Conservation (phyloP, 2,113 vertebrate species). For the Callionymus lyra region DNA sequence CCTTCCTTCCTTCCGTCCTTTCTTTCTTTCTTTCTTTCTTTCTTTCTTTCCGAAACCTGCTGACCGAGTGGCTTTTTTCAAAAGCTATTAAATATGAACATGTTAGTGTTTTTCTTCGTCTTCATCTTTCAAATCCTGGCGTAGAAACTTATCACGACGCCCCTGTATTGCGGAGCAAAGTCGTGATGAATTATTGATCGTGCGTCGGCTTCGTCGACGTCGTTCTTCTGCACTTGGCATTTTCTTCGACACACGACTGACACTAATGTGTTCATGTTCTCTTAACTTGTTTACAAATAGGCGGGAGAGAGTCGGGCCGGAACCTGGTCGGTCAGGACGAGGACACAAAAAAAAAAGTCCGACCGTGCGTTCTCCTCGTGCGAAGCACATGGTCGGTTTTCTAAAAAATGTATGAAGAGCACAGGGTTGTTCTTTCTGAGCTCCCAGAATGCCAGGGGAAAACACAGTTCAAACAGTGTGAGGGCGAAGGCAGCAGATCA, state of each 20-base stretch:
- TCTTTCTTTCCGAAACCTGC: constrained; percentile 45
- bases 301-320: constrained; percentile 53
- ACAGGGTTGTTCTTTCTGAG: constrained; percentile 62
- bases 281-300: constrained; percentile 78
- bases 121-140: constrained; percentile 34
- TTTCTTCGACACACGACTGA: constrained; percentile 71
- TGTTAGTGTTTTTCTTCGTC: constrained; percentile 17
- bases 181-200: constrained; percentile 75
- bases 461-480: constrained; percentile 73
- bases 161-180: constrained; percentile 55
- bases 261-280: constrained; percentile 68
- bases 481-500: constrained; percentile 71
- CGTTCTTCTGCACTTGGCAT: constrained; percentile 65
- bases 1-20: no score
- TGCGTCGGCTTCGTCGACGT: constrained; percentile 60
- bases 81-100: constrained; percentile 57
- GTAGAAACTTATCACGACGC: constrained; percentile 63
- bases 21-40: constrained; percentile 39
- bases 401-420: constrained; percentile 83
- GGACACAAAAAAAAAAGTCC: constrained; percentile 16
- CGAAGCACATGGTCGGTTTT: constrained; percentile 53
- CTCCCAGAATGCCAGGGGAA: constrained; percentile 75
- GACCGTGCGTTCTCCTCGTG: constrained; percentile 44
- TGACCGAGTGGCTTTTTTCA: constrained; percentile 57
- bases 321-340: no score